Evolutionary conservation across 2,113 vertebrate genomes (phyloP), one percentile per base, ranked within the genome.

Genomic region (Pachypanchax playfairii): DNA sequence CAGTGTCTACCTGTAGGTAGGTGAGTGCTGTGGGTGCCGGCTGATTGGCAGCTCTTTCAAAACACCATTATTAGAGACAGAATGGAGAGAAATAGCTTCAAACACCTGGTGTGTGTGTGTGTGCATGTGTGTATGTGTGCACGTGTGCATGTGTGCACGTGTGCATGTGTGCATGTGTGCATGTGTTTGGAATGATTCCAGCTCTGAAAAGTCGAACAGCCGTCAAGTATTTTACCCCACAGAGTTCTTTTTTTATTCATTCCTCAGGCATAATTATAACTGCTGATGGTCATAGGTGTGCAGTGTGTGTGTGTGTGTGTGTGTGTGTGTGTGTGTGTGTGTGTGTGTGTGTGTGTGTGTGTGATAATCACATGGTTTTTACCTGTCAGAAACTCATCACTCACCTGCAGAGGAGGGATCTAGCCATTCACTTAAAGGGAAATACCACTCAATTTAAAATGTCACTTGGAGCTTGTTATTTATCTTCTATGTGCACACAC

Each of bases 41-140:
- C 2, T 80, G 82, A 85, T 64, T 79, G 79, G 74, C 82, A 79
- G 74, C 79, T 64, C 79, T 72, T 64, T 81, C 31, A 71, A 79
- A 83, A 79, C 53, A 52, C 52, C 56, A 17, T 79, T 80, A 79
- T 72, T 64, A 83, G 60, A 77, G 70, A 21, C 68, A 65, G 62
- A 65, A 59, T 72, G 72, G 75, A 70, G 68, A 67, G 71, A 77
- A 85, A 79, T 59, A 60, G 73, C 80, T 81, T 83, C 80, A 83
- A 85, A 83, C 59, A 42, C 25, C 15, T 6, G 21, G 3, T 18
- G n/a, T 46, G 57, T 73, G 64, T 58, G 55, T 25, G 35, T 53
- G 56, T 41, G 56, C 47, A 61, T 66, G 47, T 56, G 59, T 53
- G 42, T 53, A 51, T 51, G 41, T 63, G 46, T 44, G 39, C 35